phyloP scores from a whole-genome alignment of 2,113 vertebrate species.

The Cololabis saira region DNA sequence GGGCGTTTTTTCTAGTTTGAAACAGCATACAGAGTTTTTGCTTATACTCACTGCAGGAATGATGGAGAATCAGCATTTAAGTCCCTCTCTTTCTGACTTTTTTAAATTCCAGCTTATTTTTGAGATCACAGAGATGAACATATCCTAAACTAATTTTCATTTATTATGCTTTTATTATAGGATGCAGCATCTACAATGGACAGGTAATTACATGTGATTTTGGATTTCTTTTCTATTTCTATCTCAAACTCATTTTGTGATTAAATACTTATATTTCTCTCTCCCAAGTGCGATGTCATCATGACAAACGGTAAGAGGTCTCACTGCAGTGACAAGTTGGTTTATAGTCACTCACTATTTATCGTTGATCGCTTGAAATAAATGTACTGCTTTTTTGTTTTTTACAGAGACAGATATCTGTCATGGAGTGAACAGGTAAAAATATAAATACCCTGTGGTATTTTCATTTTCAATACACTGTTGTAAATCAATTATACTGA shows the following conservation, averaged over 20 bases:
- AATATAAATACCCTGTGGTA: not conserved
- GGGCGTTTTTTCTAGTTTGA: no score
- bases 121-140: not conserved
- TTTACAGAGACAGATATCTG: constrained; percentile 71
- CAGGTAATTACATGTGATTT: constrained; percentile 58
- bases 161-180: constrained; percentile 45
- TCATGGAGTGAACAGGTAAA: constrained; percentile 70
- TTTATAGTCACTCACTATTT: not conserved
- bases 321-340: not conserved
- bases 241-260: not conserved
- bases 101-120: no score
- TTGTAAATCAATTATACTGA: not conserved
- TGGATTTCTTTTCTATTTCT: not conserved
- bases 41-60: no score
- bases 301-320: constrained; percentile 63
- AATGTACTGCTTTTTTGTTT: not conserved
- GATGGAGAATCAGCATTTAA: no score
- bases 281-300: constrained; percentile 65
- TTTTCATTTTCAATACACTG: not conserved
- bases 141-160: not conserved
- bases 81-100: no score
- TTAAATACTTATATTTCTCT: not conserved
- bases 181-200: constrained; percentile 65
- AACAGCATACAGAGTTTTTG: no score
- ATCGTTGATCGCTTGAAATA: not conserved